Evolutionary conservation across 2,113 vertebrate genomes (phyloP), one percentile per base, ranked within the genome.

Genomic region (Thalassoma bifasciatum): DNA sequence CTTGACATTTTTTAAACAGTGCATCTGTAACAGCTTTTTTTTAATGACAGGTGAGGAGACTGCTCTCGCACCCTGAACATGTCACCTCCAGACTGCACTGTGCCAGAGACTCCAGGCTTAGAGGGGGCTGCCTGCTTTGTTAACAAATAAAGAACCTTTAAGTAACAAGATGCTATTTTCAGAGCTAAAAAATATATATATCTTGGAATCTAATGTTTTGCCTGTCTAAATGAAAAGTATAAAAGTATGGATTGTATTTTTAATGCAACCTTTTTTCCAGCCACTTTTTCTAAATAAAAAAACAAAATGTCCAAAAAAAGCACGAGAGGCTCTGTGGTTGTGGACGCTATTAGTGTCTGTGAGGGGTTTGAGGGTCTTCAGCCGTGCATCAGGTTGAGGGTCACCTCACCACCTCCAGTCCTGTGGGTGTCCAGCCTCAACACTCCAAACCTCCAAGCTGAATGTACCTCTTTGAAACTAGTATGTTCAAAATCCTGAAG

Each of bases 401-500:
- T 68, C 77, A 57, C 62, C 59, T 51, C 58, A 66, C 76, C 79
- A 62, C 79, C 82, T 88, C 72, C 57, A 80, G 68, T 61, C 82
- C 81, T 80, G 66, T 59, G 68, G 82, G 84, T 62, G 81, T 85
- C 88, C 83, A 72, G 85, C 90, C 83, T 89, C 82, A 81, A 79
- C 85, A 81, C 91, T 89, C 79, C 69, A 56, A 85, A 92, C 84
- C 89, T 91, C 91, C 52, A 75, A 91, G 88, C 79, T 93, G 94
- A 94, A 94, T 95, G 93, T 94, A 95, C 91, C 91, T 90, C 89
- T 94, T 92, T 88, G 82, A 88, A 87, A 91, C 84, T 75, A 80
- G 85, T 88, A 70, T 91, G 88, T 90, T 93, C 86, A 84, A 92
- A 90, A 90, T 10, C 59, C 66, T 75, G 68, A 93, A 73, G 77